Evolutionary conservation across 2,797 vertebrate genomes (phyloP).

Genomic region (Phoeniculus purpureus): DNA sequence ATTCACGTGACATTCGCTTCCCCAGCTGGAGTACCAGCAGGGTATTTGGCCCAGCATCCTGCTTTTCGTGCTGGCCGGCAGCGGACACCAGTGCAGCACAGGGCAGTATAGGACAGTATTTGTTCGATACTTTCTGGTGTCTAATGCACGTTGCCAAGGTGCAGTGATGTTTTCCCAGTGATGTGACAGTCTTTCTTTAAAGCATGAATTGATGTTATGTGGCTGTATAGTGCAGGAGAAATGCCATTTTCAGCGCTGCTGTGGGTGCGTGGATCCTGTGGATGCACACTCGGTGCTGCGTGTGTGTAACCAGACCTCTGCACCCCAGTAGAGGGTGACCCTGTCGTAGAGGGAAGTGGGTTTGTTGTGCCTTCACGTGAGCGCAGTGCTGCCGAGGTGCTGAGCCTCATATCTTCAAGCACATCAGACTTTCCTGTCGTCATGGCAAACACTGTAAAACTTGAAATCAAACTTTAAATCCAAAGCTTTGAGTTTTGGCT

Average conservation of each 20-base stretch:
- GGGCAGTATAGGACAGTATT: background rate
- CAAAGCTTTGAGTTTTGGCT: constrained; percentile 8
- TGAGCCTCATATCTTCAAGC: background rate
- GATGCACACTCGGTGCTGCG: background rate
- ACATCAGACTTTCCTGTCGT: constrained; percentile 18
- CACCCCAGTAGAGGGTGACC: background rate
- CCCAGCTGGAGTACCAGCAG: background rate
- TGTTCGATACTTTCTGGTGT: background rate
- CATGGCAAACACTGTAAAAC: background rate
- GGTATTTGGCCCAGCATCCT: background rate
- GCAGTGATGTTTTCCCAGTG: background rate
- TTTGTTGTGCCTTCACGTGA: background rate
- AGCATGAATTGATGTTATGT: background rate
- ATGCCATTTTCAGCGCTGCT: background rate
- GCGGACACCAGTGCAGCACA: background rate
- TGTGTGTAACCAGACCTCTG: background rate
- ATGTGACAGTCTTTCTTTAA: background rate
- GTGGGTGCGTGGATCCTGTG: background rate
- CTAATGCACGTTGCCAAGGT: background rate
- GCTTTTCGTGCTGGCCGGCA: background rate
- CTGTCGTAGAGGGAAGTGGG: background rate
- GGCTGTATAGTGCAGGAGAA: background rate
- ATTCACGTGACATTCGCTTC: background rate
- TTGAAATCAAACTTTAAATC: background rate
- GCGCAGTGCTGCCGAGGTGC: background rate